A percentile compares a stretch with the other conserved stretches of the same genome.
Evolutionary conservation across 2,113 vertebrate genomes (phyloP).

Genomic region (Engystomops pustulosus): DNA sequence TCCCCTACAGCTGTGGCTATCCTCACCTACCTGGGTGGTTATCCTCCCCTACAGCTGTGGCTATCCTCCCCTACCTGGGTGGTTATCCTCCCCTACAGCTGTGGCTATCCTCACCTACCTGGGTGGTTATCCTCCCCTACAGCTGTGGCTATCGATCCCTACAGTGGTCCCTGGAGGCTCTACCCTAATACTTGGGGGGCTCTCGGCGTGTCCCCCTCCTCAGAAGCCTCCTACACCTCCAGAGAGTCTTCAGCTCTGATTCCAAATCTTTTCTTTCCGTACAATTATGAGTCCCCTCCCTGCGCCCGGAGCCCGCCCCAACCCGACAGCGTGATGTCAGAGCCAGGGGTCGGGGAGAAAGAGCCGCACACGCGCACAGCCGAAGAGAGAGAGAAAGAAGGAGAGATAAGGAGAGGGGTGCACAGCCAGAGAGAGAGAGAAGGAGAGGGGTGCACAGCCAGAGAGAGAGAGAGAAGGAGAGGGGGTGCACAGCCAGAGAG

Average conservation of each 20-base stretch:
- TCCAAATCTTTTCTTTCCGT: conserved; percentile 60
- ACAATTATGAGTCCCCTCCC: conserved; percentile 57
- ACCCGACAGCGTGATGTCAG: conserved; percentile 72
- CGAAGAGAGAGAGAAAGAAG: no score
- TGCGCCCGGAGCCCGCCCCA: conserved; percentile 24
- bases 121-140: no score
- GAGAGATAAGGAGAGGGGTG: not conserved
- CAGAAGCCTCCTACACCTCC: conserved; percentile 41
- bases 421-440: not conserved
- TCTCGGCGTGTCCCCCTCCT: not conserved
- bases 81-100: no score
- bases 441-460: no score
- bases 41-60: no score
- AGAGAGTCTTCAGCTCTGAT: conserved; percentile 57
- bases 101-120: no score
- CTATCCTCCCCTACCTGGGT: no score
- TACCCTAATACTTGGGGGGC: no score
- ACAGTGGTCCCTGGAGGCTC: no score
- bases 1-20: no score
- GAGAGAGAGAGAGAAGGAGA: not conserved
- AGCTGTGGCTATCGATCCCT: no score
- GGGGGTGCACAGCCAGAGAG: not conserved
- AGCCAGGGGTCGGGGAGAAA: conserved; percentile 69
- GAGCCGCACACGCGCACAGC: conserved; percentile 63
- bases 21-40: no score